These are phyloP conservation scores for Vannuccia rotundouncinata DNA, from an alignment of 2,888 invertebrate species.

Conservation along the genomic window DNA sequence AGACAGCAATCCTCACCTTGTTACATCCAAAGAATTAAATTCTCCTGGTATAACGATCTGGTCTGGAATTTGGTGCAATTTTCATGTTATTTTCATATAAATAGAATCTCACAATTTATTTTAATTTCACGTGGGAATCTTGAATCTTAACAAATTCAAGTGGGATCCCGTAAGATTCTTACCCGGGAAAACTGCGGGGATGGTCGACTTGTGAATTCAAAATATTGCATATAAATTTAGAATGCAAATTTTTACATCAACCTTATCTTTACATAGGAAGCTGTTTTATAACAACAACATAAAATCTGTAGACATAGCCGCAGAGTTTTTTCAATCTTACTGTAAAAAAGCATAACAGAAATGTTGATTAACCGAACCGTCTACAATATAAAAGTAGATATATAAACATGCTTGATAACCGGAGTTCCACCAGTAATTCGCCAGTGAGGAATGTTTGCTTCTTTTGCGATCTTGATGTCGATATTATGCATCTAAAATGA, in stretches of 20 bases:
- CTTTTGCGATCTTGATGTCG: not conserved
- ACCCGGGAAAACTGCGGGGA: too few relatives aligned
- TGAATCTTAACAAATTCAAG: too few relatives aligned
- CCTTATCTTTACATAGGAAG: not conserved
- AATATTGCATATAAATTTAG: not conserved
- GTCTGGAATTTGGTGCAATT: not conserved
- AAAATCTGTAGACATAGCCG: not conserved
- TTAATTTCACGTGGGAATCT: too few relatives aligned
- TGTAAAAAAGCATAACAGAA: not conserved
- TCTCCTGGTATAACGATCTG: not conserved
- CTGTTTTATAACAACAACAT: not conserved
- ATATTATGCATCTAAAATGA: too few relatives aligned
- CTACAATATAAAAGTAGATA: not conserved
- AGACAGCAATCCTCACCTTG: not conserved
- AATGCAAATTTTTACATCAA: not conserved
- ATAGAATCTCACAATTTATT: too few relatives aligned
- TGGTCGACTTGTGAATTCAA: too few relatives aligned
- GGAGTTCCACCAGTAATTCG: not conserved
- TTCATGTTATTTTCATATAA: too few relatives aligned
- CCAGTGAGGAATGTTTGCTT: not conserved
- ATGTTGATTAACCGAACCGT: not conserved
- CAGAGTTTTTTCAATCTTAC: not conserved
- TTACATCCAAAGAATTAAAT: not conserved
- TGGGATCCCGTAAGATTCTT: too few relatives aligned
- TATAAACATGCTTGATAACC: not conserved